phyloP scores from a whole-genome alignment of 2,888 invertebrate genomes.

The Dorcus parallelipipedus region DNA sequence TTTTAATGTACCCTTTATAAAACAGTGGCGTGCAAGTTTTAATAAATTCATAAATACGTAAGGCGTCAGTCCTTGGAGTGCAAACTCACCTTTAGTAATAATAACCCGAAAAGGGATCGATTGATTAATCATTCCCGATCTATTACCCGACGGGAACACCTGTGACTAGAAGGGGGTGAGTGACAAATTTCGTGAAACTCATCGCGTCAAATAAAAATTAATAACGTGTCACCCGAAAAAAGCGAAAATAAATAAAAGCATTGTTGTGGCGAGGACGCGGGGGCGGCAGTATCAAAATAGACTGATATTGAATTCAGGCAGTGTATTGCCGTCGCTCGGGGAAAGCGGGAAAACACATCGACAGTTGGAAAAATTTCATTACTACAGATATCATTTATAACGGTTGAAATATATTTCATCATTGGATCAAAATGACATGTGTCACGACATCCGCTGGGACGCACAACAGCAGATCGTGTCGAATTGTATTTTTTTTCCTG shows the following conservation, averaged over 20 bases:
- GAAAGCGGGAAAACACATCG: conserved; percentile 20
- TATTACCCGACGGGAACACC: too few relatives aligned
- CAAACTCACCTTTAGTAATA: too few relatives aligned
- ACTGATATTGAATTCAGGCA: conserved; percentile 17
- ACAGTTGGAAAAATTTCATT: conserved; percentile 21
- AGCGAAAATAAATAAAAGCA: background rate
- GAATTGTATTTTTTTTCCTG: background rate
- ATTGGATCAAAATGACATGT: conserved; percentile 20
- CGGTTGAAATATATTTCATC: conserved; percentile 19
- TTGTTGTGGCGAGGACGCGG: background rate
- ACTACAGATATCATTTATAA: conserved; percentile 21
- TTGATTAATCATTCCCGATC: too few relatives aligned
- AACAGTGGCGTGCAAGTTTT: too few relatives aligned
- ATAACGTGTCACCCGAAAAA: too few relatives aligned
- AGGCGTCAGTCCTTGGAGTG: too few relatives aligned
- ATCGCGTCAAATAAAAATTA: too few relatives aligned
- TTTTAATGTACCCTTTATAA: too few relatives aligned
- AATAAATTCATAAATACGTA: too few relatives aligned
- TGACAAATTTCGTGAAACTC: too few relatives aligned
- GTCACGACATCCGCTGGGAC: conserved; percentile 11
- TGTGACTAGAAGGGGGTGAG: too few relatives aligned
- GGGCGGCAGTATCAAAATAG: background rate
- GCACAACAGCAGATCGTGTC: conserved; percentile 3
- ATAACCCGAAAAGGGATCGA: too few relatives aligned
- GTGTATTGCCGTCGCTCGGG: conserved; percentile 14